Conservation (phyloP, 2,797 vertebrate genomes). For the Melanotaenia boesemani region DNA sequence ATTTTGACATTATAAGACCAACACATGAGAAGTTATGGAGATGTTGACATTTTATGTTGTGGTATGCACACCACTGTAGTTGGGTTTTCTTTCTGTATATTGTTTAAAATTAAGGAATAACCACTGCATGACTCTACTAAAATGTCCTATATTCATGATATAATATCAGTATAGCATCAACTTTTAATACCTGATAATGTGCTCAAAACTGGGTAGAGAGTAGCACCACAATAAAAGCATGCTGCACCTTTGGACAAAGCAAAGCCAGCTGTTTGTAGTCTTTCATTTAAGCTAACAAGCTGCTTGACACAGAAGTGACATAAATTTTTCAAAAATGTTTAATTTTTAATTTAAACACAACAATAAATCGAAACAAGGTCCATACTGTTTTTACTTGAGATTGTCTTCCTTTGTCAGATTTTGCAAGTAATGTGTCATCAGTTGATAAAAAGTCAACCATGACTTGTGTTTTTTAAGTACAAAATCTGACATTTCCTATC, state of each 20-base stretch:
- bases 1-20: too few species aligned
- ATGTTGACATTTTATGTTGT: too few species aligned
- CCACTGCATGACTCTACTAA: background rate
- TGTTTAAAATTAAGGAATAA: background rate
- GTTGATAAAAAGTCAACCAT: conserved; percentile 25
- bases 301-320: conserved; percentile 4
- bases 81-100: background rate
- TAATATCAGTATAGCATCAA: background rate
- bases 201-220: background rate
- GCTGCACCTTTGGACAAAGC: background rate
- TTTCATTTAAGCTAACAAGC: background rate
- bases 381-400: conserved; percentile 14
- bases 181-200: background rate
- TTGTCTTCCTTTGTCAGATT: conserved; percentile 10
- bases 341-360: conserved; percentile 3
- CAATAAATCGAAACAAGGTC: conserved; percentile 7
- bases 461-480: conserved; percentile 22
- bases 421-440: conserved; percentile 17
- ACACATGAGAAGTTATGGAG: too few species aligned
- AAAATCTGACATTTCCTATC: conserved; percentile 53
- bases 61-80: background rate
- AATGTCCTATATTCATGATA: background rate
- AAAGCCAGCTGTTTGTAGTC: background rate
- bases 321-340: background rate
- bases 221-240: background rate